Base-by-base conservation (phyloP, 1,140 invertebrate species). In the Euschistus heros region DNA sequence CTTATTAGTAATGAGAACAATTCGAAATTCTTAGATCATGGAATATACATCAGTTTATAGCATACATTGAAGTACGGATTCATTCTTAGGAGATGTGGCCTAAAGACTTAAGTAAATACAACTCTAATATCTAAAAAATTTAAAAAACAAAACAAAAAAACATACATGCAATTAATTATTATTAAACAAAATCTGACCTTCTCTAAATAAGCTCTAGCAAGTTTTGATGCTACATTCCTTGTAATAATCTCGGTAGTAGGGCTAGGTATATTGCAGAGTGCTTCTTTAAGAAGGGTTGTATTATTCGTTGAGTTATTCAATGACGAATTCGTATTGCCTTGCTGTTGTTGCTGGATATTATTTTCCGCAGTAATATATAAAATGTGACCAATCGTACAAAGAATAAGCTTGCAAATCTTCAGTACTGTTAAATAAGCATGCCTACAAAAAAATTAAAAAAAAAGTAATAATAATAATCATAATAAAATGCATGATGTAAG, bases 401-500 rank as follows among this genome's bases (percentile, higher is more conserved):
- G 78, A 68, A 94, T 82, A 26, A 97, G 75, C 77, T 97, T 97
- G 62, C 86, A 87, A 60, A 97, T 80, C 75, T 92, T 91, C 59
- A 98, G 78, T 57, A 95, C 86, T 55, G 90, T 86, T 69, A 94
- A 80, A 76, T 92, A 94, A 0, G 92, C 92, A 52, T 88, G 86
- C 72, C 83, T 83, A 72, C 18, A 74, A 70, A 46, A 68, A 18
- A 69, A 63, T 54, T 6, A 15, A 10, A n/a, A 33, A 17, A 2
- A 37, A 37, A 37, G n/a, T n/a, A n/a, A 37, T 10, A 10, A 30
- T 30, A 30, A 30, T 30, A 30, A 30, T 30, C 27, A 37, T 37
- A 37, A 37, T 4, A 37, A 37, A 37, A 37, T 37, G 42, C 17
- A 24, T 66, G 24, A 59, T 47, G 24, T 37, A 37, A 37, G 33